Base-by-base conservation (phyloP, 2,888 invertebrate species). In the Fragum fragum region DNA sequence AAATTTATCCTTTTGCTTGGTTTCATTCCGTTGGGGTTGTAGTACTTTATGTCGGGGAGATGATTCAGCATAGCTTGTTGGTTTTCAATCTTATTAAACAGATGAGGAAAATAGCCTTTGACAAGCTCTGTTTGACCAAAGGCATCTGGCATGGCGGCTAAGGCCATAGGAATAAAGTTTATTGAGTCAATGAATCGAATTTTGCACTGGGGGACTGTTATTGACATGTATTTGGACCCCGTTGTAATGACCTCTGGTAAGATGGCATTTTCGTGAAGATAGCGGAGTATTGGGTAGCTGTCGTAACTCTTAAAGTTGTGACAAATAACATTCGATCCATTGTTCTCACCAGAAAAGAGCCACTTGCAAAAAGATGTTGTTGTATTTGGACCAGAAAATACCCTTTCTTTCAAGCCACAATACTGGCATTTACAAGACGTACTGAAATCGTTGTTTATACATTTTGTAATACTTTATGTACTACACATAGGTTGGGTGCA, bases 271-370 rank as follows among this genome's bases (percentile, higher is more conserved):
- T n/a, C n/a, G n/a, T n/a, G n/a, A n/a, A 79, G 74, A 59, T 75
- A 83, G 26, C 73, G 29, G 36, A 79, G 26, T n/a, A 83, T 63
- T 0, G 79, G 79, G 39, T 70, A 83, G 53, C 79, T 79, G 42
- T 79, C 79, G 69, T 79, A 76, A 1, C 79, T 76, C 61, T 79
- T 79, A 47, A 79, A 82, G 47, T 82, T 79, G 39, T 87, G 83
- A 78, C 83, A 86, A 7, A 83, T 66, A 14, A 79, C 81, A 6
- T 75, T 76, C 7, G 59, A 7, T 21, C 59, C 59, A 26, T 55
- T n/a, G n/a, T n/a, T n/a, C n/a, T n/a, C n/a, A n/a, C n/a, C n/a
- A n/a, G n/a, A n/a, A n/a, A n/a, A n/a, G n/a, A n/a, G n/a, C n/a
- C n/a, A n/a, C n/a, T n/a, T n/a, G n/a, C n/a, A n/a, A n/a, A n/a